Percentiles rank a stretch among this genome's conserved stretches.
phyloP scores from a whole-genome alignment of 2,888 invertebrate genomes.

The Stomorhina lunata region DNA sequence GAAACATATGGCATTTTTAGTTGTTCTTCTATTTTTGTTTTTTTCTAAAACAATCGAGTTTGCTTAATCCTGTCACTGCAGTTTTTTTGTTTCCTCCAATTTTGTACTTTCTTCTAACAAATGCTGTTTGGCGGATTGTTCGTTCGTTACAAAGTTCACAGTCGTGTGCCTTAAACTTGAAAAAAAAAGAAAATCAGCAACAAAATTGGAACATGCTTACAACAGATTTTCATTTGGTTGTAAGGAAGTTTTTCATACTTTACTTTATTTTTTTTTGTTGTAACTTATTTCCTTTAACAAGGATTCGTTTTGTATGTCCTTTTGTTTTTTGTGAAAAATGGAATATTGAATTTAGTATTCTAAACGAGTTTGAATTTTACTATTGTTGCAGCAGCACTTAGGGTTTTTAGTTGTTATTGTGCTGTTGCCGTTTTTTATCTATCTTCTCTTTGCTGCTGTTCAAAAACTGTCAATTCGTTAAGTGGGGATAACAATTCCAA shows the following conservation, averaged over 20 bases:
- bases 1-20: constrained; percentile 54
- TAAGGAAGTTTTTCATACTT: not conserved
- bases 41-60: constrained; percentile 26
- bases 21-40: constrained; percentile 1
- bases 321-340: not conserved
- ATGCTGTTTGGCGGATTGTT: constrained; percentile 10
- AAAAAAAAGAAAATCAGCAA: constrained; percentile 34
- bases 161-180: constrained; percentile 64
- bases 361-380: constrained; percentile 45
- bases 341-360: constrained; percentile 56
- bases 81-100: constrained; percentile 1
- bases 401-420: not conserved
- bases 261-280: constrained; percentile 2
- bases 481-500: constrained; percentile 55
- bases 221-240: constrained; percentile 31
- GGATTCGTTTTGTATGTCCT: constrained; percentile 7
- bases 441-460: not conserved
- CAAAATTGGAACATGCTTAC: constrained; percentile 43
- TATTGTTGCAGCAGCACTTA: constrained; percentile 33
- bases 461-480: constrained; percentile 56
- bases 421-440: not conserved
- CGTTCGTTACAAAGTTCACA: constrained; percentile 51
- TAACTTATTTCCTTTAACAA: constrained; percentile 41
- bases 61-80: constrained; percentile 35
- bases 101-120: constrained; percentile 43